Percentiles rank a stretch among this genome's conserved stretches.
These are phyloP conservation scores for Formicarius rufipectus DNA, from an alignment of 2,113 vertebrate genomes.

Conservation along the genomic window DNA sequence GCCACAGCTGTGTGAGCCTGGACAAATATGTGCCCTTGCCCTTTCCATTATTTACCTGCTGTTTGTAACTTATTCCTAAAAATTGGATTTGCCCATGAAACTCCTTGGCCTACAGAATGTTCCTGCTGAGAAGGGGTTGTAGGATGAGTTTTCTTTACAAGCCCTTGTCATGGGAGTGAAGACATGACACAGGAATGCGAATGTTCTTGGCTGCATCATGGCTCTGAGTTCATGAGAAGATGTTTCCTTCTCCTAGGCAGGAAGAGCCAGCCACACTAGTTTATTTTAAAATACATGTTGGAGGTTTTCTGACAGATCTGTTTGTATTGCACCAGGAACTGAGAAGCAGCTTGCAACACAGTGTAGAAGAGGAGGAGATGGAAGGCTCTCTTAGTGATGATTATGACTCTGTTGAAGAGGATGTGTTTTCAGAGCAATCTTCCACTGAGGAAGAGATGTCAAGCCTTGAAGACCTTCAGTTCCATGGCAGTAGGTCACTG, in stretches of 20 bases:
- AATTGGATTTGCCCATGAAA: neutral
- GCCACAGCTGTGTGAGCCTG: neutral
- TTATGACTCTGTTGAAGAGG: conserved; percentile 83
- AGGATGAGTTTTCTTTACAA: neutral
- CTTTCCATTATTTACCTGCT: neutral
- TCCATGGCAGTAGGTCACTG: conserved; percentile 23
- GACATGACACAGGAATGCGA: neutral
- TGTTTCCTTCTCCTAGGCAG: neutral
- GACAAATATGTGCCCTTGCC: neutral
- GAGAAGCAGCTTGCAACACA: conserved; percentile 81
- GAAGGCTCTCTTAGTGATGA: conserved; percentile 80
- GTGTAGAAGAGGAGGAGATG: conserved; percentile 67
- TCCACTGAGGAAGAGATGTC: conserved; percentile 74
- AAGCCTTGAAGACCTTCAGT: conserved; percentile 69
- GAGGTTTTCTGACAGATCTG: conserved; percentile 3
- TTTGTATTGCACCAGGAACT: conserved; percentile 75
- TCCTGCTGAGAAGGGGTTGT: neutral
- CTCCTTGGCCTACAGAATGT: neutral
- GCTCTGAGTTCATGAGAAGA: neutral
- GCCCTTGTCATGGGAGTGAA: neutral
- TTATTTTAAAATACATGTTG: neutral
- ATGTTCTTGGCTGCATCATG: neutral
- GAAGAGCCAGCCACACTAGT: neutral
- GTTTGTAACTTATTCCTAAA: neutral
- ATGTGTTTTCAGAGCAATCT: conserved; percentile 83